These are phyloP conservation scores for Bedellia somnulentella DNA, from an alignment of 2,888 invertebrate genomes.

Conservation along the genomic window DNA sequence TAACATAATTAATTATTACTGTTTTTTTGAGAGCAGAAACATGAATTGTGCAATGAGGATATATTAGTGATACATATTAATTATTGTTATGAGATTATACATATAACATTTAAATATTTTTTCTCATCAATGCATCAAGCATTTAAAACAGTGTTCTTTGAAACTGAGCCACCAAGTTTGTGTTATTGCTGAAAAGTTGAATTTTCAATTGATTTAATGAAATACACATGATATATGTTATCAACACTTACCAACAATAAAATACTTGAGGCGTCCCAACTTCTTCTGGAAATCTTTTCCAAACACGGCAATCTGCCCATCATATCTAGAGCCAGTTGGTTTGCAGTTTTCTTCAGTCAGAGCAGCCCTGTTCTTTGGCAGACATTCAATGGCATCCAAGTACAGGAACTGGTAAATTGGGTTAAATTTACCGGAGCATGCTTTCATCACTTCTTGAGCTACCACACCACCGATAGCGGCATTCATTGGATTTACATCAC, in stretches of 20 bases:
- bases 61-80: too few species aligned
- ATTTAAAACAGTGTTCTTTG: too few species aligned
- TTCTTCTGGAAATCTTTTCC: constrained; percentile 88
- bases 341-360: constrained; percentile 75
- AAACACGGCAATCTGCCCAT: constrained; percentile 92
- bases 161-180: too few species aligned
- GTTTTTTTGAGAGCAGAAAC: too few species aligned
- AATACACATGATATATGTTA: too few species aligned
- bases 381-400: constrained; percentile 93
- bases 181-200: too few species aligned
- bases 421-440: constrained; percentile 93
- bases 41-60: too few species aligned
- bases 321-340: constrained; percentile 74
- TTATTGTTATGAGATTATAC: too few species aligned
- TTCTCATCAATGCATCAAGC: too few species aligned
- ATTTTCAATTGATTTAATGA: too few species aligned
- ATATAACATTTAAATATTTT: too few species aligned
- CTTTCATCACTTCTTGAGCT: constrained; percentile 99
- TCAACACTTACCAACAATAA: constrained; percentile 68
- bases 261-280: constrained; percentile 77
- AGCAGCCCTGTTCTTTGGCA: constrained; percentile 68
- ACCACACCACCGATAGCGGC: constrained; percentile 95
- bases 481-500: constrained; percentile 86
- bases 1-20: too few species aligned
- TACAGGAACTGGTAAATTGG: constrained; percentile 94